Evolutionary conservation across 2,888 invertebrate species (phyloP).

Genomic region (Panzeria rudis): DNA sequence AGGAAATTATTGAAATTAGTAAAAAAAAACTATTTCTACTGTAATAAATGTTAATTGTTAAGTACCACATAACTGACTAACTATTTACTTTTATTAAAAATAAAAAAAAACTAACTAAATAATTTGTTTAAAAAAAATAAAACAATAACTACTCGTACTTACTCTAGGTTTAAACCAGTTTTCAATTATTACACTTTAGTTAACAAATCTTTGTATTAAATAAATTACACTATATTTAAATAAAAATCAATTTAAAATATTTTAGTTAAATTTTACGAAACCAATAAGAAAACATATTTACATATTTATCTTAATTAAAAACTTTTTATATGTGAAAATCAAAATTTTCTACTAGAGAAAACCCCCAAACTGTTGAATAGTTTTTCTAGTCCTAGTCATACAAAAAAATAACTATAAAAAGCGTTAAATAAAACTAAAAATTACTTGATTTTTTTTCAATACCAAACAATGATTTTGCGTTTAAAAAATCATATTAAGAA

Average conservation of each 20-base stretch:
- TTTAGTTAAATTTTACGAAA: background rate
- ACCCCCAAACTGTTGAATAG: conserved; percentile 19
- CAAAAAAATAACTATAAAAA: conserved; percentile 20
- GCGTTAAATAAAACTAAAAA: conserved; percentile 35
- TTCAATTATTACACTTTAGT: conserved; percentile 66
- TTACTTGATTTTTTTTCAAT: conserved; percentile 17
- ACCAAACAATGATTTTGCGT: conserved; percentile 20
- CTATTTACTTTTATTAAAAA: conserved; percentile 4
- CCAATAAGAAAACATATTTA: conserved; percentile 4
- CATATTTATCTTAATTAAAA: conserved; percentile 12
- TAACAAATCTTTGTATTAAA: conserved; percentile 60
- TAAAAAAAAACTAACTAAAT: background rate
- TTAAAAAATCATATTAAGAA: conserved; percentile 23
- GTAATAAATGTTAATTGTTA: conserved; percentile 64
- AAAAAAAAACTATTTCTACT: conserved; percentile 14
- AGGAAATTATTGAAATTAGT: background rate
- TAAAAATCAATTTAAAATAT: background rate
- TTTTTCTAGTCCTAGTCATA: conserved; percentile 18
- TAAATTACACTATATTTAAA: background rate
- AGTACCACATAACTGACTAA: conserved; percentile 32
- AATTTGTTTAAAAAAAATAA: background rate
- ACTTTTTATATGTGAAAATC: conserved; percentile 58
- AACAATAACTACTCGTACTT: conserved; percentile 17
- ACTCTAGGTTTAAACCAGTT: conserved; percentile 35
- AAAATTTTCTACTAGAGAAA: conserved; percentile 16